Conservation (phyloP, 2,113 vertebrate species). For the Australoheros scitulus region DNA sequence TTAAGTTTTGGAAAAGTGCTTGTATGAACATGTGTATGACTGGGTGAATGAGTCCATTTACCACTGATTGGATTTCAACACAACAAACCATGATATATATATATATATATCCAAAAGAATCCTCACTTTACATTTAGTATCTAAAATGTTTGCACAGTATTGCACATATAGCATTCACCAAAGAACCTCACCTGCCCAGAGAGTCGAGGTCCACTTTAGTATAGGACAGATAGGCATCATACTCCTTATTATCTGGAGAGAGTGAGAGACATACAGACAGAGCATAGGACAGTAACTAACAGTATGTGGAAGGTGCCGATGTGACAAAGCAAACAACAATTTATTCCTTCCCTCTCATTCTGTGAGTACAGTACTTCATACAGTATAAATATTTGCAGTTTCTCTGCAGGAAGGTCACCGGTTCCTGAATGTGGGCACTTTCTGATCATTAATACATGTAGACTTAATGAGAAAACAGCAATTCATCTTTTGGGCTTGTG, state of each 20-base stretch:
- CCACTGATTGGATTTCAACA: background rate
- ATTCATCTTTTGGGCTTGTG: background rate
- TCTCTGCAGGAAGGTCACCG: background rate
- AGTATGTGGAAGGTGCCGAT: background rate
- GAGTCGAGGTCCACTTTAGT: slow-evolving; percentile 97
- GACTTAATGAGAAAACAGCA: background rate
- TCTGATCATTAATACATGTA: background rate
- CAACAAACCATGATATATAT: background rate
- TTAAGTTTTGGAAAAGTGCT: too few relatives aligned
- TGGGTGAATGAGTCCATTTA: too few relatives aligned
- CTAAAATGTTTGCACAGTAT: background rate
- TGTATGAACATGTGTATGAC: too few relatives aligned
- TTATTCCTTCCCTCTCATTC: background rate
- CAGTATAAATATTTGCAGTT: background rate
- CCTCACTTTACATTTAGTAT: background rate
- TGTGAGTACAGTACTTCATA: background rate
- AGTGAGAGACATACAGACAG: background rate
- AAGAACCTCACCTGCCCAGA: slow-evolving; percentile 84
- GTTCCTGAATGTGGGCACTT: background rate
- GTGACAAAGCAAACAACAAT: background rate
- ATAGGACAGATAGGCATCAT: slow-evolving; percentile 97
- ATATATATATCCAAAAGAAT: background rate
- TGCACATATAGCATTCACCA: too few relatives aligned
- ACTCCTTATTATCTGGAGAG: slow-evolving; percentile 88
- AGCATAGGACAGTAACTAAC: background rate